Conservation (phyloP, 2,888 invertebrate species). For the Anarsia innoxiella region DNA sequence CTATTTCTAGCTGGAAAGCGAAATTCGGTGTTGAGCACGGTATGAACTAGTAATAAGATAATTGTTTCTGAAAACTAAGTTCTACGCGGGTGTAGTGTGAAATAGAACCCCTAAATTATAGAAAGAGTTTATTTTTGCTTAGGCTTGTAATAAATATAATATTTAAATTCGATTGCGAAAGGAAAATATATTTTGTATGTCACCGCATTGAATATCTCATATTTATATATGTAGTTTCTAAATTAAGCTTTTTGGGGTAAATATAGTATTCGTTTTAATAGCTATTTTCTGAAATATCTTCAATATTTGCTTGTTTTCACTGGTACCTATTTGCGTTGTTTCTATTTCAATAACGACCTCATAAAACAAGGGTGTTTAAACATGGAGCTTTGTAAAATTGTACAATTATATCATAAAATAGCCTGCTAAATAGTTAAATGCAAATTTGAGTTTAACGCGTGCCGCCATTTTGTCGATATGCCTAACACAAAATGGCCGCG, state of each 20-base stretch:
- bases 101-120: conserved; percentile 46
- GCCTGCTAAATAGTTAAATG: conserved; percentile 20
- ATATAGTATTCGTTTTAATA: conserved; percentile 22
- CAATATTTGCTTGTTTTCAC: conserved; percentile 5
- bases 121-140: conserved; percentile 72
- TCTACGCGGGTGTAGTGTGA: conserved; percentile 27
- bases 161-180: conserved; percentile 58
- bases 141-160: conserved; percentile 59
- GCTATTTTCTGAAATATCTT: conserved; percentile 17
- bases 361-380: conserved; percentile 56
- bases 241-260: conserved; percentile 47
- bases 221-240: conserved; percentile 42
- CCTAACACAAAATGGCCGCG: conserved; percentile 31
- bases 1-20: conserved; percentile 26
- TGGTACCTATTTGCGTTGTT: background rate
- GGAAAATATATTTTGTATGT: conserved; percentile 68
- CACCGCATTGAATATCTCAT: conserved; percentile 48
- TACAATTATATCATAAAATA: conserved; percentile 47
- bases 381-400: conserved; percentile 63
- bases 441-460: conserved; percentile 11
- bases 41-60: conserved; percentile 54
- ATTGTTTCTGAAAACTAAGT: conserved; percentile 34
- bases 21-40: conserved; percentile 56
- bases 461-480: conserved; percentile 21
- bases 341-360: conserved; percentile 8